Evolutionary conservation across 1,140 invertebrate species (phyloP).

Genomic region (Macrobrachium rosenbergii): DNA sequence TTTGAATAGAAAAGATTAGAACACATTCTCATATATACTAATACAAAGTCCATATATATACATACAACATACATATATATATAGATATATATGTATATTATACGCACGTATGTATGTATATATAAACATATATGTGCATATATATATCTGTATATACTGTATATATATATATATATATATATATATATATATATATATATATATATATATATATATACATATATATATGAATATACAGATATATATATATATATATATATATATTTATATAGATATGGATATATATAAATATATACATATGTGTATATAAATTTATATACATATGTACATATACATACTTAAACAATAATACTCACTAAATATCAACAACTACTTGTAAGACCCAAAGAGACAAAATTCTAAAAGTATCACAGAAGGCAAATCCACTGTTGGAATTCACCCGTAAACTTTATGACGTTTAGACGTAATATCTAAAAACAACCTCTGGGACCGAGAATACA

Average conservation of each 20-base stretch:
- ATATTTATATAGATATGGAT: background rate
- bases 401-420: no score
- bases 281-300: background rate
- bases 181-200: background rate
- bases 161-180: conserved; percentile 17
- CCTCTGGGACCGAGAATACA: no score
- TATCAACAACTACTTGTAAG: no score
- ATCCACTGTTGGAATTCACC: no score
- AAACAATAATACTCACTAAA: no score
- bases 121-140: background rate
- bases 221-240: background rate
- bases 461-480: no score
- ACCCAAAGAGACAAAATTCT: no score
- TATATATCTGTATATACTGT: no score
- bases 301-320: background rate
- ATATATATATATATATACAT: background rate
- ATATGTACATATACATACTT: background rate
- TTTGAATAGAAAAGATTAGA: no score
- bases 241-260: background rate
- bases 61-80: background rate
- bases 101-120: background rate
- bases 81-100: background rate
- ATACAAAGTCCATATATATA: background rate
- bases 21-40: background rate
- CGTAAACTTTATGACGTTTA: no score